Evolutionary conservation across 2,797 vertebrate species (phyloP), one percentile per base, ranked within the genome.

Genomic region (Pangasius sanitwongsei): DNA sequence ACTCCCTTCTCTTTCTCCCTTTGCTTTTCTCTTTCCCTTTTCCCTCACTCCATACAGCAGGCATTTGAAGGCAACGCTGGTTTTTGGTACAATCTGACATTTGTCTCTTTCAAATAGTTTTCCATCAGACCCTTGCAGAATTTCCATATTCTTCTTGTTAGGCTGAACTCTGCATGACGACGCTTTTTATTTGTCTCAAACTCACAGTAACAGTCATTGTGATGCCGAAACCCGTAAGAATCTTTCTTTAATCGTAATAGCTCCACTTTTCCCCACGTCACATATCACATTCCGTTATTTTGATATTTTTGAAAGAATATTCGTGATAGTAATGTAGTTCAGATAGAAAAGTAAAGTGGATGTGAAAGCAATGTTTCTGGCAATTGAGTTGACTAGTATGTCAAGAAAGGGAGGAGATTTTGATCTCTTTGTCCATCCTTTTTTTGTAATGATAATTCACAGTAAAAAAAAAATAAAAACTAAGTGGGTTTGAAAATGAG

Each of bases 11-110:
- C 93, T 91, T 89, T 93, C 86, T 92, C 87, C 85, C 91, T 78
- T 86, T 61, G 57, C 50, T 69, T 69, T 81, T 31, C 85, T 91
- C 88, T 91, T 92, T 86, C 84, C 92, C 91, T 92, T 93, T 90
- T 90, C 93, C 86, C 93, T 87, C 70, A 77, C 89, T 92, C 90
- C 88, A 69, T 89, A 89, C 87, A 57, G 94, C 92, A 86, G 94
- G 88, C 90, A 90, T 95, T 94, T 94, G 87, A 96, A 94, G 94
- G 89, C 92, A 91, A 93, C 91, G 94, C 93, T 94, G 95, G 93
- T 95, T 95, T 69, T 44, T 93, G 92, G 93, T 95, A 94, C 94
- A 94, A 93, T 93, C 93, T 94, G 92, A 94, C 94, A 93, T 95
- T 95, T 95, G 91, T 94, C 86, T 93, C 91, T 94, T 95, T 95